Conservation (phyloP, 2,888 invertebrate genomes). For the Timandra comae region DNA sequence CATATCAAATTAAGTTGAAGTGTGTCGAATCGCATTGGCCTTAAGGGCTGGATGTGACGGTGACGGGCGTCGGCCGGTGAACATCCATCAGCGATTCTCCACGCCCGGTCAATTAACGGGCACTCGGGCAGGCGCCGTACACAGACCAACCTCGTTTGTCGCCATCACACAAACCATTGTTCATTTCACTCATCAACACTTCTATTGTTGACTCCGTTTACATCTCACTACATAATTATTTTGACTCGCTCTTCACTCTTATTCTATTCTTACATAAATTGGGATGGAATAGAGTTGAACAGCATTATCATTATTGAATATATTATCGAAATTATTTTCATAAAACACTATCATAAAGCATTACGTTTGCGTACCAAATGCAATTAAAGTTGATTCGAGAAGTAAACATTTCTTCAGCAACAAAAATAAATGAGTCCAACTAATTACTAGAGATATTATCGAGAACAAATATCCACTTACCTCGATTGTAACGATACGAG, state of each 20-base stretch:
- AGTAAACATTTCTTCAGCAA: no score
- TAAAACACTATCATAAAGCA: no score
- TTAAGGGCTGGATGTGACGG: slow-evolving; percentile 36
- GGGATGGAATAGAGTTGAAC: no score
- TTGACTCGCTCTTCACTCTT: slow-evolving; percentile 17
- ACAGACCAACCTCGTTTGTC: slow-evolving; percentile 39
- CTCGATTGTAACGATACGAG: no score
- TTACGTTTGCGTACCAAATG: no score
- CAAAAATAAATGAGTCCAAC: no score
- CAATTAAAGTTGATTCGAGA: no score
- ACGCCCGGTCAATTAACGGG: slow-evolving; percentile 62
- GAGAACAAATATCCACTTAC: no score
- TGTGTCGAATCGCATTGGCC: slow-evolving; percentile 44
- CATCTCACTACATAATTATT: slow-evolving; percentile 14
- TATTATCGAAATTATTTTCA: no score
- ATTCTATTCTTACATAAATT: slow-evolving; percentile 1
- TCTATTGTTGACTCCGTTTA: slow-evolving; percentile 33
- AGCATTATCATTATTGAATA: no score
- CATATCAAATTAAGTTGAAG: slow-evolving; percentile 43
- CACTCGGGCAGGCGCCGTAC: slow-evolving; percentile 34
- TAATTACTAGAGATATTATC: no score
- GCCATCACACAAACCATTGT: slow-evolving; percentile 36
- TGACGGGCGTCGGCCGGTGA: slow-evolving; percentile 27
- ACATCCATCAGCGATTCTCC: slow-evolving; percentile 63
- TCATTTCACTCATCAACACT: slow-evolving; percentile 29